Evolutionary conservation across 2,113 vertebrate species (phyloP).

Genomic region (Taxidea taxus): DNA sequence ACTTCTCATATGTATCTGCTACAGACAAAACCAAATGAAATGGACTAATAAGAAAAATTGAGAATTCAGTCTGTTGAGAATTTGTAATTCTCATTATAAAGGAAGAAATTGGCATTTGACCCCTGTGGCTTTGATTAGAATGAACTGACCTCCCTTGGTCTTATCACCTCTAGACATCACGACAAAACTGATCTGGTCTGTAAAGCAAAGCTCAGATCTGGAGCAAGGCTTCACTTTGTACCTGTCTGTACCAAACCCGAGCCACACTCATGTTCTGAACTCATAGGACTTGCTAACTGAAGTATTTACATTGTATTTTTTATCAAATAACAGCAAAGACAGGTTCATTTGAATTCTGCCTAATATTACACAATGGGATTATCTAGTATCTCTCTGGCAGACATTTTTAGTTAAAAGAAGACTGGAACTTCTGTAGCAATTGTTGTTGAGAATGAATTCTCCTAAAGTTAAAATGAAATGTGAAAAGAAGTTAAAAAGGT

Average conservation of each 20-base stretch:
- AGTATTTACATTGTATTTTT: background rate
- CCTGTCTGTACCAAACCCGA: background rate
- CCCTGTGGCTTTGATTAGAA: background rate
- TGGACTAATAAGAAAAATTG: background rate
- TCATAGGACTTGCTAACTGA: background rate
- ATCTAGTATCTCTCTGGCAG: background rate
- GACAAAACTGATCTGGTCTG: background rate
- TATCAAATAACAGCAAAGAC: constrained; percentile 10
- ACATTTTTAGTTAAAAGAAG: background rate
- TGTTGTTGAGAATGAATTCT: background rate
- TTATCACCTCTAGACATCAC: background rate
- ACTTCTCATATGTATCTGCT: background rate
- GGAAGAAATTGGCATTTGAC: background rate
- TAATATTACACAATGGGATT: background rate
- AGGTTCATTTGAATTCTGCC: background rate
- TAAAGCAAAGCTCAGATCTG: background rate
- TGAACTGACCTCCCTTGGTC: background rate
- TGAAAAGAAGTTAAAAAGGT: background rate
- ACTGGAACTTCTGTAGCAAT: background rate
- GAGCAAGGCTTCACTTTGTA: background rate
- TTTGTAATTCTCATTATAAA: background rate
- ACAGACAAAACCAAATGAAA: background rate
- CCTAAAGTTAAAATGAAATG: background rate
- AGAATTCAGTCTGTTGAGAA: background rate
- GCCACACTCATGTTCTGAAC: background rate